These are phyloP conservation scores for Leucoma salicis DNA, from an alignment of 2,888 invertebrate genomes.

Conservation along the genomic window DNA sequence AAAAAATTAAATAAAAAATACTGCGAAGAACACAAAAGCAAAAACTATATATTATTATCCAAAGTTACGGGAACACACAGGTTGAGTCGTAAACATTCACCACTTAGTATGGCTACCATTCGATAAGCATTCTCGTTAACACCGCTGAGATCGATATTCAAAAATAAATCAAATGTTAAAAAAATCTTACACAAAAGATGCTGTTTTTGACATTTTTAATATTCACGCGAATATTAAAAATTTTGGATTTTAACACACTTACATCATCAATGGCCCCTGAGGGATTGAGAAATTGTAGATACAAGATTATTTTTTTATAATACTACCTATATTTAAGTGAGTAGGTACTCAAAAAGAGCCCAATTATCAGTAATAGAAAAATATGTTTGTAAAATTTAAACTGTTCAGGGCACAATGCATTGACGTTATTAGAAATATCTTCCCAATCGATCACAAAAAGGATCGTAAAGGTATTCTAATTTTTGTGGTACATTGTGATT, in stretches of 20 bases:
- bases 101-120: constrained; percentile 50
- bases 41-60: no score
- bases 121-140: constrained; percentile 23
- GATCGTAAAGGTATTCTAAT: constrained; percentile 24
- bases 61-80: constrained; percentile 50
- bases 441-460: constrained; percentile 14
- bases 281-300: no score
- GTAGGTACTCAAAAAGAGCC: no score
- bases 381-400: background rate
- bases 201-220: background rate
- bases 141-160: constrained; percentile 12
- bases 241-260: no score
- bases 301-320: no score
- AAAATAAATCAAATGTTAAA: no score
- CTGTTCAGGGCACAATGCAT: constrained; percentile 9
- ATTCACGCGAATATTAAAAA: no score
- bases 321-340: no score
- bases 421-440: background rate
- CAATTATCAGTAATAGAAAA: no score
- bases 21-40: constrained; percentile 8
- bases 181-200: background rate
- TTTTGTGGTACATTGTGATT: constrained; percentile 25
- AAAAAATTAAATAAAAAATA: background rate
- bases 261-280: no score
- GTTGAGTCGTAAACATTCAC: constrained; percentile 48